Base-by-base conservation (phyloP, 2,797 vertebrate species). In the Scarus forsteni region DNA sequence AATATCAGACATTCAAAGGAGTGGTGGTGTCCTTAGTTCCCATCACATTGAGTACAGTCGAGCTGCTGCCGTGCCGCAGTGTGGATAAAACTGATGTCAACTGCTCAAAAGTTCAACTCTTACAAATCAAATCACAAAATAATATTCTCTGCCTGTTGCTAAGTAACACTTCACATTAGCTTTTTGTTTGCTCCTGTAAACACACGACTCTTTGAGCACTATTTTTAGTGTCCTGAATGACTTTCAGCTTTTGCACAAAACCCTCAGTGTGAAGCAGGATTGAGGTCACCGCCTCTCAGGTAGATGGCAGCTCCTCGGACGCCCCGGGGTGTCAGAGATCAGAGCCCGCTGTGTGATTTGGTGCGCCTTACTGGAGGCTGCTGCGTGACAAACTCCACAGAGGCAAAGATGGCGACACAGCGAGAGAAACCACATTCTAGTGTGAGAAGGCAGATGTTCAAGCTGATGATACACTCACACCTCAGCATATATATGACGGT, bases 371-470 rank as follows among this genome's bases (percentile, higher is more conserved):
- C 83, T 77, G 51, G 50, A 68, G 81, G 77, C 76, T 69, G 75
- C 57, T 64, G 79, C 5, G 7, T 61, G 69, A 65, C 70, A 74
- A 72, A 11, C 60, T 38, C 42, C 5, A 27, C 45, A 3, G 70
- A 16, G 71, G 73, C 53, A 68, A 82, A 90, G 73, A 81, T 83
- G 75, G 52, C 55, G 13, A 89, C 82, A 85, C 36, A 6, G 75
- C 86, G 90, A 75, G 53, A 89, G 74, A 92, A 92, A 64, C 61
- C 12, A 15, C 81, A 3, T 44, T 70, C 51, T 63, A 68, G 83
- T 88, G 86, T 5, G 76, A 91, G 76, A 83, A 61, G 62, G 57
- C 58, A 53, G 36, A 48, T 15, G 3, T 15, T 56, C 43, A 45
- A 64, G 39, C 36, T 8, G 1, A 64, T 52, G 54, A 76, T 67